These are phyloP conservation scores for Temnothorax curvispinosus DNA, from an alignment of 1,140 invertebrate species.

Conservation along the genomic window DNA sequence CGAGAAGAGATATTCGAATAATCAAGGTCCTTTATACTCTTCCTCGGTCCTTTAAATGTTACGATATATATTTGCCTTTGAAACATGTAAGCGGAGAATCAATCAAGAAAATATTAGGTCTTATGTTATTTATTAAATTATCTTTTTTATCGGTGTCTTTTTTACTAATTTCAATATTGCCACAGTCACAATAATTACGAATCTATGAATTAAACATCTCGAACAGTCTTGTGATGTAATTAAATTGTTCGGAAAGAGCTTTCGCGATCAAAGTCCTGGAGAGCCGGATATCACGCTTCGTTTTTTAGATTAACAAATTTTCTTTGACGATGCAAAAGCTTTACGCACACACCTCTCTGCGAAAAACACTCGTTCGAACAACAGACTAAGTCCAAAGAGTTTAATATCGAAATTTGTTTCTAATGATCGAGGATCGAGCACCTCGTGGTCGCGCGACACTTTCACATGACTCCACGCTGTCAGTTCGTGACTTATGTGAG, in stretches of 20 bases:
- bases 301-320: neutral
- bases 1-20: neutral
- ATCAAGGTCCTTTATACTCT: neutral
- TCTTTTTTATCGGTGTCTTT: neutral
- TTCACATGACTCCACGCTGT: conserved; percentile 77
- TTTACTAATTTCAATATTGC: neutral
- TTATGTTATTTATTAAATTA: neutral
- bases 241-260: neutral
- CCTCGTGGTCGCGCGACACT: conserved; percentile 30
- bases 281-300: neutral
- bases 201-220: neutral
- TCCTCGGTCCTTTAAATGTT: conserved; percentile 21
- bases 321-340: neutral
- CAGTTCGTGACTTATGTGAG: conserved; percentile 75
- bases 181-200: neutral
- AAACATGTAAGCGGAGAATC: neutral
- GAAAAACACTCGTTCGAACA: conserved; percentile 10
- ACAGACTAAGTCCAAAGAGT: neutral
- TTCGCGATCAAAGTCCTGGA: neutral
- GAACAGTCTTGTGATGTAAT: neutral
- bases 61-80: neutral
- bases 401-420: neutral
- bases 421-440: conserved; percentile 32
- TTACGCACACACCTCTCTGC: conserved; percentile 13
- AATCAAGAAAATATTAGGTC: neutral